Conservation (phyloP, 2,113 vertebrate genomes). For the Heterochromis multidens region DNA sequence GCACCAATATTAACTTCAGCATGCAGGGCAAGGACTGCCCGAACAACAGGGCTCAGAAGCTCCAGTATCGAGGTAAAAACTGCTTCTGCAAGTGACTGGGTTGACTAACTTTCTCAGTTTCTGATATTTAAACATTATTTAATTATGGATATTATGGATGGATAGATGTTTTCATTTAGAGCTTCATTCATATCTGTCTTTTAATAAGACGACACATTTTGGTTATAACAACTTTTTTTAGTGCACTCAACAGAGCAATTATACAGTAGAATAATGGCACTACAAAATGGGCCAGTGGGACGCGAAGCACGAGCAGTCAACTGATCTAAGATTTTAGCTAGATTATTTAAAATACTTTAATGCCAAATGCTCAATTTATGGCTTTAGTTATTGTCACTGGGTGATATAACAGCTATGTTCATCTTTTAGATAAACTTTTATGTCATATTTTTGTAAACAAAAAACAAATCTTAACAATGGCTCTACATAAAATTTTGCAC, state of each 20-base stretch:
- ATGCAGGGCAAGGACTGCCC: slow-evolving; percentile 98
- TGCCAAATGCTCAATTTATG: too few relatives aligned
- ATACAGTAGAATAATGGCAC: not conserved
- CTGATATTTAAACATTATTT: not conserved
- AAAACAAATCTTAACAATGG: not conserved
- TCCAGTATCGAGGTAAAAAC: slow-evolving; percentile 92
- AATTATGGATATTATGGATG: not conserved
- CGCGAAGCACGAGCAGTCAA: too few relatives aligned
- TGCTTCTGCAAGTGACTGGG: fast-evolving
- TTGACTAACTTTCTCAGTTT: not conserved
- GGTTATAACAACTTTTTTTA: not conserved
- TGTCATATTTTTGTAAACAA: not conserved
- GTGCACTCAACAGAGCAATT: not conserved
- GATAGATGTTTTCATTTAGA: too few relatives aligned
- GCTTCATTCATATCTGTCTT: not conserved
- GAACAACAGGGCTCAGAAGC: slow-evolving; percentile 97
- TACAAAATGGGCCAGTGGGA: not conserved
- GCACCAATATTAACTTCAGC: slow-evolving; percentile 99
- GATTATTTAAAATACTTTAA: too few relatives aligned
- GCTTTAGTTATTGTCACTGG: too few relatives aligned
- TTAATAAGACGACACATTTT: not conserved
- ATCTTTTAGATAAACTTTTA: too few relatives aligned
- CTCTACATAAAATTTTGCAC: too few relatives aligned
- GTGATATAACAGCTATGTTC: too few relatives aligned
- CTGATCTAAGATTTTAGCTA: not conserved